These are phyloP conservation scores for Archips xylosteana DNA, from an alignment of 2,888 invertebrate genomes.

Conservation along the genomic window DNA sequence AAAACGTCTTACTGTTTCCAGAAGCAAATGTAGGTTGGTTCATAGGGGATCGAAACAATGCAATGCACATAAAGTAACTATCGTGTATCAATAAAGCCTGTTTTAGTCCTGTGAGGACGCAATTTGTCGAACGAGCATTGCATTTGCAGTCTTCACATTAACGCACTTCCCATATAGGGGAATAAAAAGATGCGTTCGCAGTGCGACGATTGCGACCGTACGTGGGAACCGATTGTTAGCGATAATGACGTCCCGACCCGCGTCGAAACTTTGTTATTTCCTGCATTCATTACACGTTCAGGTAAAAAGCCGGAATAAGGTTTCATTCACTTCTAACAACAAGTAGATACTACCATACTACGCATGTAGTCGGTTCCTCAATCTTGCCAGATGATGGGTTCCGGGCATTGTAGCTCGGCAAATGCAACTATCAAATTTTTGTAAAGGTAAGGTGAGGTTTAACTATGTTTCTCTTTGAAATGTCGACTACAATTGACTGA, in stretches of 20 bases:
- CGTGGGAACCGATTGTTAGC: conserved; percentile 35
- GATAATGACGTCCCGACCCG: conserved; percentile 26
- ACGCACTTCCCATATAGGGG: conserved; percentile 34
- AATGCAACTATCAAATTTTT: background rate
- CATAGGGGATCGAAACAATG: no score
- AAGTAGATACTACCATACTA: background rate
- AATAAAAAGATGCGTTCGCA: conserved; percentile 22
- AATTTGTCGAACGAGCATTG: background rate
- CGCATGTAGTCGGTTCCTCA: background rate
- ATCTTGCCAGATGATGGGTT: background rate
- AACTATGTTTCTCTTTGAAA: background rate
- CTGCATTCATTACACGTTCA: conserved; percentile 23
- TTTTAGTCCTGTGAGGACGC: background rate
- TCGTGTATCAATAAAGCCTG: background rate
- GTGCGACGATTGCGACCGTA: background rate
- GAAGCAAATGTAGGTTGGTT: no score
- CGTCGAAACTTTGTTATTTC: conserved; percentile 30
- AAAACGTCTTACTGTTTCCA: no score
- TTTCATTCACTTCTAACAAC: background rate
- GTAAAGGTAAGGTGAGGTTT: background rate
- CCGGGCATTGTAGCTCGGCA: background rate
- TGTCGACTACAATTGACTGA: no score
- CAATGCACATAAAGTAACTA: no score
- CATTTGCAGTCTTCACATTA: conserved; percentile 21
- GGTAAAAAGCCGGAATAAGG: conserved; percentile 15